phyloP scores from a whole-genome alignment of 2,797 vertebrate species.

The Hoplostethus atlanticus region DNA sequence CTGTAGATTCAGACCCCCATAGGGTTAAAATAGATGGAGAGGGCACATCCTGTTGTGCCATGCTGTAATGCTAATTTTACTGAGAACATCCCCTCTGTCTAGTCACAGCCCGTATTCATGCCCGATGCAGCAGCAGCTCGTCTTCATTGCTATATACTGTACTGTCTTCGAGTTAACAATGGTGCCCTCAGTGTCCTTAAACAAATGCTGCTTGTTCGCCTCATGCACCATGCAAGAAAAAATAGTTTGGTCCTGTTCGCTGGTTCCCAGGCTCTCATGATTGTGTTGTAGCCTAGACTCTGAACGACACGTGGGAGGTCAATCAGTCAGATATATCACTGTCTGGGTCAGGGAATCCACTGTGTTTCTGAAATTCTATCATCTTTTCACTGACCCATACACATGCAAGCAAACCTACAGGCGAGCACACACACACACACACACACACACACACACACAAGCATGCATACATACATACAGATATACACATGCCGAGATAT shows the following conservation, averaged over 20 bases:
- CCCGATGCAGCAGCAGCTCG: conserved; percentile 71
- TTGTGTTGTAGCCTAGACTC: conserved; percentile 30
- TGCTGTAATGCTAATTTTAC: conserved; percentile 66
- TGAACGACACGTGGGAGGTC: conserved; percentile 7
- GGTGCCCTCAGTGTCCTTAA: conserved; percentile 69
- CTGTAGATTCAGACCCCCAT: conserved; percentile 37
- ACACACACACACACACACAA: not conserved
- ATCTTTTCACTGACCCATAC: too few relatives aligned
- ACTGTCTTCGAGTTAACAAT: conserved; percentile 66
- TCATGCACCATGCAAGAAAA: conserved; percentile 55
- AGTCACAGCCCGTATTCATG: conserved; percentile 76
- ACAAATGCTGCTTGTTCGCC: conserved; percentile 78
- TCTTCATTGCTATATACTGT: conserved; percentile 55
- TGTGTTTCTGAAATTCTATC: too few relatives aligned
- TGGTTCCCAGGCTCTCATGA: not conserved
- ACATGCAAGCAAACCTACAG: too few relatives aligned
- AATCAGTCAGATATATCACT: not conserved
- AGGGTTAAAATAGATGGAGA: conserved; percentile 40
- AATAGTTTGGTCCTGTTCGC: conserved; percentile 25
- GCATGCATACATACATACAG: not conserved
- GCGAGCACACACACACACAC: not conserved
- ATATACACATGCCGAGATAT: not conserved
- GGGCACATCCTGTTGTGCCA: conserved; percentile 45
- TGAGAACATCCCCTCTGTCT: conserved; percentile 70
- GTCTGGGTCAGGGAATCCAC: not conserved